Conservation (phyloP, 2,888 invertebrate genomes). For the Hypsopygia costalis region DNA sequence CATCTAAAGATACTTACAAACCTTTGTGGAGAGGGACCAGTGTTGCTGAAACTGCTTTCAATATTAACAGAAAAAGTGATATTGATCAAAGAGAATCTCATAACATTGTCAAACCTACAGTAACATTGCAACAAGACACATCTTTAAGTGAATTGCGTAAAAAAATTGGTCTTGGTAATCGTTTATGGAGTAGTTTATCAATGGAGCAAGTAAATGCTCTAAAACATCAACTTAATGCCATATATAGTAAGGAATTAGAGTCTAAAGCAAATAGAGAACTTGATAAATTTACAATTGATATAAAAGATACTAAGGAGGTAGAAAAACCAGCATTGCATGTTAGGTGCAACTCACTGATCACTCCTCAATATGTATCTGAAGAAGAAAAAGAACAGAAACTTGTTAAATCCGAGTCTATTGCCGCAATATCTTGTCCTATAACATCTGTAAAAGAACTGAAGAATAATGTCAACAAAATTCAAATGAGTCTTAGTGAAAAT, state of each 20-base stretch:
- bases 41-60: slow-evolving; percentile 88
- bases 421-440: slow-evolving; percentile 69
- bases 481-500: slow-evolving; percentile 80
- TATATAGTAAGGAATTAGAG: slow-evolving; percentile 84
- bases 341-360: slow-evolving; percentile 79
- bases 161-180: slow-evolving; percentile 84
- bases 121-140: slow-evolving; percentile 53
- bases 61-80: slow-evolving; percentile 82
- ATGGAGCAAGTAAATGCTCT: slow-evolving; percentile 90
- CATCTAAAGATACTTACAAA: slow-evolving; percentile 86
- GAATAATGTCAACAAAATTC: slow-evolving; percentile 71
- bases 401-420: slow-evolving; percentile 79
- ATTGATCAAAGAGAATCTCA: slow-evolving; percentile 50
- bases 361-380: slow-evolving; percentile 54
- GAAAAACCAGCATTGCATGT: slow-evolving; percentile 72
- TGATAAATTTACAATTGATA: slow-evolving; percentile 82
- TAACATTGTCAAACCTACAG: slow-evolving; percentile 39
- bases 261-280: slow-evolving; percentile 52
- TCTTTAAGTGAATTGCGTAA: slow-evolving; percentile 65
- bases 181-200: slow-evolving; percentile 91
- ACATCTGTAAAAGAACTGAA: slow-evolving; percentile 67
- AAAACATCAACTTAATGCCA: slow-evolving; percentile 89
- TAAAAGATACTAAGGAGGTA: slow-evolving; percentile 57
- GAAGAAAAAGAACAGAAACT: slow-evolving; percentile 56
- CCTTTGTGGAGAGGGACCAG: slow-evolving; percentile 92